Conservation (phyloP, 2,888 invertebrate species). For the Lithophane socia region DNA sequence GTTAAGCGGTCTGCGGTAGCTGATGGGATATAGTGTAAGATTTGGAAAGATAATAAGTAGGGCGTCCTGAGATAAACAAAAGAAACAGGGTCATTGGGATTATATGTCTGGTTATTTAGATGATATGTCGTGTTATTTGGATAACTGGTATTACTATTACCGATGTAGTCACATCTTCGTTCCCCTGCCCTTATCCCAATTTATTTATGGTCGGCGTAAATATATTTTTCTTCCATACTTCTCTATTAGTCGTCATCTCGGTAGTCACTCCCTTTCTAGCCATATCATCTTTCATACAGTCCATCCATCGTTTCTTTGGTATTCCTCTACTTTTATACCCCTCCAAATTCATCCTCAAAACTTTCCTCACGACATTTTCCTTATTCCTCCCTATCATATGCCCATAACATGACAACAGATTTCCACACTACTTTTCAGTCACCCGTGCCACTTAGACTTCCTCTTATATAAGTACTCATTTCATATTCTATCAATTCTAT, state of each 20-base stretch:
- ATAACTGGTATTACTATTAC: background rate
- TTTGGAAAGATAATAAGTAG: background rate
- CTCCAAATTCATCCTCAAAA: background rate
- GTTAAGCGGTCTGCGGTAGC: background rate
- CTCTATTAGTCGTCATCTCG: background rate
- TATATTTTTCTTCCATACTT: background rate
- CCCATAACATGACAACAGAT: background rate
- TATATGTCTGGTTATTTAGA: conserved; percentile 3
- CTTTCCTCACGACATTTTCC: background rate
- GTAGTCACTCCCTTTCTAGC: background rate
- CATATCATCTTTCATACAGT: too few relatives aligned
- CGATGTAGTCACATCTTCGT: background rate
- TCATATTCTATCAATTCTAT: background rate
- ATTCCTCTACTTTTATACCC: background rate
- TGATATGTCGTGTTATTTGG: background rate
- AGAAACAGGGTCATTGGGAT: conserved; percentile 7
- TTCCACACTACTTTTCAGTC: background rate
- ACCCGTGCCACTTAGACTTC: background rate
- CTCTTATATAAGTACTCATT: background rate
- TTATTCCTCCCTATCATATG: background rate
- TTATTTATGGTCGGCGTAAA: background rate
- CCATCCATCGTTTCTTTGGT: background rate
- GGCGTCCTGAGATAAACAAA: conserved; percentile 13
- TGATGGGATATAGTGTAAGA: background rate
- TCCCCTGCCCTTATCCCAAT: background rate